Conservation (phyloP, 2,797 vertebrate genomes). For the Hippoglossus hippoglossus region DNA sequence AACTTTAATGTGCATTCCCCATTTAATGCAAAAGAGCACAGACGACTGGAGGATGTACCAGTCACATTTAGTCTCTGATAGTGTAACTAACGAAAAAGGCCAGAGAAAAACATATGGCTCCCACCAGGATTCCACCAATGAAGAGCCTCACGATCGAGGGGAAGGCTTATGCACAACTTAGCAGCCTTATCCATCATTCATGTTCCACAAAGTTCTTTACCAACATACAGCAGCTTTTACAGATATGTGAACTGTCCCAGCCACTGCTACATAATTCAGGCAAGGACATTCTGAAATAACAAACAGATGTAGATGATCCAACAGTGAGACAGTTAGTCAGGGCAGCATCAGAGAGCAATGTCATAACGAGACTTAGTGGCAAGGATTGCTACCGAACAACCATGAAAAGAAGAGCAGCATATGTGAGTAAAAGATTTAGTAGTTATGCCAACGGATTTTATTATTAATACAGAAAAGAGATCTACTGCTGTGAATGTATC, state of each 20-base stretch:
- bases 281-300: neutral
- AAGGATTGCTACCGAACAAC: neutral
- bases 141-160: no score
- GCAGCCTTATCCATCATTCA: no score
- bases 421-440: neutral
- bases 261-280: neutral
- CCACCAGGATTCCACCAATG: no score
- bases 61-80: no score
- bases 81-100: no score
- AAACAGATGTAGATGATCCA: neutral
- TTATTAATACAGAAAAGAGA: neutral
- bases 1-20: no score
- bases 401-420: neutral
- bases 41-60: no score
- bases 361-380: neutral
- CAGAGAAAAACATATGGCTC: no score
- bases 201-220: neutral
- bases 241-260: neutral
- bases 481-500: neutral
- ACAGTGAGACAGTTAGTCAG: neutral
- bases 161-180: no score
- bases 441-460: neutral
- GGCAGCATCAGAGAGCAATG: neutral
- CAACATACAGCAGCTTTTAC: neutral
- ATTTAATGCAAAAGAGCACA: no score